Conservation (phyloP, 2,113 vertebrate genomes). For the Bothrops jararaca region DNA sequence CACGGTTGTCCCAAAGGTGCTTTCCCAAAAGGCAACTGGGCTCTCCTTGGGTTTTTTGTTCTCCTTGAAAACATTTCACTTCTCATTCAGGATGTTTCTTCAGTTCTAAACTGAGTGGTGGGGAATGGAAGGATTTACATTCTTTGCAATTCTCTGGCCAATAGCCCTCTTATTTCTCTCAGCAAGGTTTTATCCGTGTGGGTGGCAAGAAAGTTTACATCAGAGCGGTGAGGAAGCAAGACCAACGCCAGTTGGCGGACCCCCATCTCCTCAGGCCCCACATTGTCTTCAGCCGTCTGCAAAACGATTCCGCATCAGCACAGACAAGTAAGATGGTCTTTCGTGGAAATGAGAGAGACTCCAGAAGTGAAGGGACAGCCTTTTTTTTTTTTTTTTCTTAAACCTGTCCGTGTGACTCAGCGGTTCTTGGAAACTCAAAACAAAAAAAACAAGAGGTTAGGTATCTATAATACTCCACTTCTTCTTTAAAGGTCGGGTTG, state of each 20-base stretch:
- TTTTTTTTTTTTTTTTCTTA: neutral
- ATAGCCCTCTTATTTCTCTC: neutral
- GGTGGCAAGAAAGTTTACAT: slow-evolving; percentile 40
- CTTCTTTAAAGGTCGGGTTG: neutral
- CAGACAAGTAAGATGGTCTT: slow-evolving; percentile 34
- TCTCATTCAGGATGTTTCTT: too few relatives aligned
- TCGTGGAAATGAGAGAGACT: rapidly evolving
- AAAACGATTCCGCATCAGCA: too few relatives aligned
- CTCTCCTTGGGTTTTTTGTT: too few relatives aligned
- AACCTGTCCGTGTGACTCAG: neutral
- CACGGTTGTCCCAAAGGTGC: too few relatives aligned
- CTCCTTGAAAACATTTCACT: too few relatives aligned
- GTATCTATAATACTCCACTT: neutral
- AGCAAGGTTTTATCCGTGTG: slow-evolving; percentile 53
- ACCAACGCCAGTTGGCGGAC: slow-evolving; percentile 23
- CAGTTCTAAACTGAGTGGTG: too few relatives aligned
- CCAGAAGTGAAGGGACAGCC: neutral
- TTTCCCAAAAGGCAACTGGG: too few relatives aligned
- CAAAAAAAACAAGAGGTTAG: neutral
- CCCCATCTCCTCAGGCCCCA: slow-evolving; percentile 40
- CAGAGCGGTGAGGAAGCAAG: slow-evolving; percentile 49
- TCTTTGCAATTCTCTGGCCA: neutral
- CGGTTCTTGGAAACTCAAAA: neutral
- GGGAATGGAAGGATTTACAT: neutral
- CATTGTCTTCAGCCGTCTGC: slow-evolving; percentile 40